Evolutionary conservation across 2,113 vertebrate genomes (phyloP).

Genomic region (Neogale vison): DNA sequence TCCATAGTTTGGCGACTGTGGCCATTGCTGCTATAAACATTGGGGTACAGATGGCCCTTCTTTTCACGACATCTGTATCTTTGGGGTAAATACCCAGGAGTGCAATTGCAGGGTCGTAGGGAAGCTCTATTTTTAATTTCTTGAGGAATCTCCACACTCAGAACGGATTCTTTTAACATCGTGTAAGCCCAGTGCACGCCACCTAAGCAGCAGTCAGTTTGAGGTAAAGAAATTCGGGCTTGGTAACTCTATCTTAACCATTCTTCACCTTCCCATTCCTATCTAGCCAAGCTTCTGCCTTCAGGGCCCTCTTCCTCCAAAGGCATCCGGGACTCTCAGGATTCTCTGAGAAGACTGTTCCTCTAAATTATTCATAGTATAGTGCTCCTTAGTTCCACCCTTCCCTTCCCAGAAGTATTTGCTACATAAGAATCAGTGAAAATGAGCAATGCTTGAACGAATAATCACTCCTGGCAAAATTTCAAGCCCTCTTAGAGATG

Average conservation of each 20-base stretch:
- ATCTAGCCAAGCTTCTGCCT: neutral
- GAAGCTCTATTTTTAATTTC: no score
- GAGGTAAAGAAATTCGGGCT: neutral
- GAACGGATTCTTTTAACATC: neutral
- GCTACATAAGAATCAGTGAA: slow-evolving; percentile 34
- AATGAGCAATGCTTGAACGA: slow-evolving; percentile 32
- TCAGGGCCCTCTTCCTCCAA: neutral
- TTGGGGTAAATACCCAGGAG: no score
- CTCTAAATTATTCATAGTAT: slow-evolving; percentile 57
- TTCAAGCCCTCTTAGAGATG: neutral
- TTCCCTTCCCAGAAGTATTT: slow-evolving; percentile 28
- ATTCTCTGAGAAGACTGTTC: neutral
- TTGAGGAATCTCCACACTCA: no score
- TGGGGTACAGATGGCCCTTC: no score
- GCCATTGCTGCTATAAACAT: no score
- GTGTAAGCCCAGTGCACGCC: neutral
- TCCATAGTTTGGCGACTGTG: no score
- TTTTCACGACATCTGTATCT: no score
- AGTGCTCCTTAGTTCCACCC: neutral
- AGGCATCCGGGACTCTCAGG: neutral
- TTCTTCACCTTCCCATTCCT: neutral
- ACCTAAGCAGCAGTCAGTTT: neutral
- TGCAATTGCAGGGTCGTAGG: no score
- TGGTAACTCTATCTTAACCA: neutral
- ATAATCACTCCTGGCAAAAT: slow-evolving; percentile 47